Evolutionary conservation across 2,797 vertebrate genomes (phyloP), one percentile per base, ranked within the genome.

Genomic region (Falco concolor): DNA sequence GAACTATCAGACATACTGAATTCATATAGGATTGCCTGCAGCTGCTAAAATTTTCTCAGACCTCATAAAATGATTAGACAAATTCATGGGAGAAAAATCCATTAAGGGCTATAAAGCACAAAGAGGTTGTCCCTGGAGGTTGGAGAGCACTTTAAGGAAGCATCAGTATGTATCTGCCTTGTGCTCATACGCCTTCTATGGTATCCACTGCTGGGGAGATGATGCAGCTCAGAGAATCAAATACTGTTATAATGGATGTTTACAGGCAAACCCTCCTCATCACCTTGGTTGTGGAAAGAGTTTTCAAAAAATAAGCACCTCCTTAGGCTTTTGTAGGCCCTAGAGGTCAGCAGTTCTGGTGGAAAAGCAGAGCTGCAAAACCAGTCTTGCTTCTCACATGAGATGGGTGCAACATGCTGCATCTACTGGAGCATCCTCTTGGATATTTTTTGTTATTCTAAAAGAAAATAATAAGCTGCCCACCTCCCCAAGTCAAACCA

Each of bases 51-150:
- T 87, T 87, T 92, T 80, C 81, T 54, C 2, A 1, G 67, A 94
- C 75, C 92, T 87, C 78, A 93, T 85, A 93, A 89, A 95, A 83
- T 64, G 21, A 83, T 95, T 63, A 84, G 68, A 91, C 27, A 93
- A 95, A 95, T 85, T 91, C 44, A 89, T 53, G 38, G 1, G 32
- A 85, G 47, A 91, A 92, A 91, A 94, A 94, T 87, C 78, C 78
- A 84, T 95, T 92, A 89, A 56, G n/a, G 44, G 47, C 59, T 90
- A 67, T 74, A 87, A 87, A 92, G 75, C 75, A 93, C 38, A 63
- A 54, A 90, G 40, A 90, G 12, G 13, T 17, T 65, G 6, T 63
- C 70, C 67, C 47, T 0, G 0, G 56, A 90, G 92, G 50, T 4
- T 54, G 78, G 59, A 81, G 56, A 92, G 64, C 0, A 0, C 56